Evolutionary conservation across 2,888 invertebrate species (phyloP), one percentile per base, ranked within the genome.

Genomic region (Tipula vernalis): DNA sequence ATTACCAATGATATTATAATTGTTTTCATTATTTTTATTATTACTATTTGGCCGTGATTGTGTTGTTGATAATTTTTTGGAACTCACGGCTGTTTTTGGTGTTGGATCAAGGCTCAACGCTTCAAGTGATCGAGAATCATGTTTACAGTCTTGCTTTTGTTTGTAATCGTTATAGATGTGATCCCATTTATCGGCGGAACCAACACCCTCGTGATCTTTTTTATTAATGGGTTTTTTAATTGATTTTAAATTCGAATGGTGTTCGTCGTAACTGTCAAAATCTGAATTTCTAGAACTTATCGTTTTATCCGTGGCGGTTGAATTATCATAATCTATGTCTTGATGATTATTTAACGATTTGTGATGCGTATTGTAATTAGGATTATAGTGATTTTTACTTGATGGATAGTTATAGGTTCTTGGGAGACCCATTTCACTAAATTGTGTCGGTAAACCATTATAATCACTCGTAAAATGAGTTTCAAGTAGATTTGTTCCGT

Each of bases 181-280:
- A 89, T 95, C 95, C 96, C 96, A 97, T 86, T 94, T 94, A 88
- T 96, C 96, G 87, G 94, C 94, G 0, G 94, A 94, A 0, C 95
- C 94, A 89, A 94, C 93, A 0, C 94, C 94, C 88, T 95, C 95
- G 88, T 95, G 94, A 87, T 92, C 92, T 36, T 94, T 94, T 88
- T 90, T 90, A 39, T 90, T 89, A 85, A 88, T 71, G 87, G 87
- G 94, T 88, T 90, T 90, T 39, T 90, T 89, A 86, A 87, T 71
- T 28, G 57, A 51, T 86, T 86, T 57, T 42, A 36, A 36, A 44
- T 86, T 86, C 13, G 42, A 44, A 86, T 47, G 18, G n/a, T 57
- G 57, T 41, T 85, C 85, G 6, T 87, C 87, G 41, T 57, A 87
- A 57, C 87, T 87, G 42, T 87, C 87, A 87, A 87, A 87, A 85